Evolutionary conservation across 2,113 vertebrate species (phyloP), one percentile per base, ranked within the genome.

Genomic region (Pipa parva): DNA sequence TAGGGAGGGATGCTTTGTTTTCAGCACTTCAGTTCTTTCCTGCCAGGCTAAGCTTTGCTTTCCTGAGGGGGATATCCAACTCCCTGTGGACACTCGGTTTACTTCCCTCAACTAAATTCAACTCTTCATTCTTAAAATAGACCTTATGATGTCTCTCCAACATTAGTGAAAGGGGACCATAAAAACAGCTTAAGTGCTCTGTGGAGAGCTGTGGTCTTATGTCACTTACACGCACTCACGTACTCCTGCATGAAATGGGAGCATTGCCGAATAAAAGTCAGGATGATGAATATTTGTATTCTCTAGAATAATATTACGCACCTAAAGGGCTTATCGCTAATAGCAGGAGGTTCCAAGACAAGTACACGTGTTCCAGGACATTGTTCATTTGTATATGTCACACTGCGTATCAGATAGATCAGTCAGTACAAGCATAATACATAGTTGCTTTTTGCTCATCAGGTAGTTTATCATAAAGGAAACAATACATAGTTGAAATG

Each of bases 11-110:
- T 63, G 69, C 76, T 72, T 75, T 68, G 0, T 46, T 26, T 69
- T 59, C 79, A 74, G 66, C 72, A 75, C 78, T 78, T 45, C 11
- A 7, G 73, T 76, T 78, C 74, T 70, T 85, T 82, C 83, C 80
- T 76, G 77, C 63, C 69, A 52, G 1, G 17, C 61, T 5, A 7
- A 78, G 72, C 50, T 56, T 60, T 5, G 5, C 76, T 82, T 81
- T 75, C 83, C 79, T 81, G 79, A 63, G 1, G 42, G 75, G 0
- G 3, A 57, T 22, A 54, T 75, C 73, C 49, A 66, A 65, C 39
- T 58, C 63, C 55, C 9, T 63, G 73, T 31, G 57, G 66, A 48
- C 71, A 3, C 36, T 57, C 52, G 0, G 27, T 68, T 58, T 56
- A 58, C 46, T 64, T 64, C 29, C 66, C 51, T 51, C 50, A 27